Evolutionary conservation across 2,113 vertebrate species (phyloP), one percentile per base, ranked within the genome.

Genomic region (Zosterops lateralis): DNA sequence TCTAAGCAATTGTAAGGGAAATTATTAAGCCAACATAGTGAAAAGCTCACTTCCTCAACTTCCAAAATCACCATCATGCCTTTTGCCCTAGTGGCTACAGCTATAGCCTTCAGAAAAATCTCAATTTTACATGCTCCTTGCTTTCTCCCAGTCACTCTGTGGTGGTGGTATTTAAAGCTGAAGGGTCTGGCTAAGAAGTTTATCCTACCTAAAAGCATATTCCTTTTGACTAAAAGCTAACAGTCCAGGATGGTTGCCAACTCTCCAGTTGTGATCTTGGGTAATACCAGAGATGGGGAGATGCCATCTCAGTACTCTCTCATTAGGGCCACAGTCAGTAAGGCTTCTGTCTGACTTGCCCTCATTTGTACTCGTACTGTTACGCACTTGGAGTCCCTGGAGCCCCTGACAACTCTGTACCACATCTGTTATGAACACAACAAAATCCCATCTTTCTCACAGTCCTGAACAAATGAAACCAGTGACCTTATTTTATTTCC

Each of bases 301-400:
- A 68, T 0, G 0, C 15, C 12, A 1, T 22, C n/a, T 29, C 61
- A 44, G 2, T 22, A 19, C 32, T 58, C 51, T 17, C 44, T 62
- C 38, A 22, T 42, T 14, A 36, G 38, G 10, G 36, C 8, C 25
- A n/a, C 6, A 32, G 17, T 10, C 19, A 83, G 64, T 4, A 48
- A 51, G 31, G 11, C 6, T 73, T 50, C 51, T 82, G 16, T 26
- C 34, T 56, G 40, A 60, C 17, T 7, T 36, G 13, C 14, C 25
- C 53, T 38, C 44, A 47, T 9, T 22, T 44, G 29, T 29, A n/a
- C 50, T 79, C 3, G 0, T 0, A 0, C 31, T 19, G 22, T 18
- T 38, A 44, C 0, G 0, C 7, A 14, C 40, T 58, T 26, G 29
- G 13, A 71, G 58, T 12, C 29, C 29, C 19, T 6, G 2, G 22